Evolutionary conservation across 2,888 invertebrate species (phyloP).

Genomic region (Synergus gifuensis): DNA sequence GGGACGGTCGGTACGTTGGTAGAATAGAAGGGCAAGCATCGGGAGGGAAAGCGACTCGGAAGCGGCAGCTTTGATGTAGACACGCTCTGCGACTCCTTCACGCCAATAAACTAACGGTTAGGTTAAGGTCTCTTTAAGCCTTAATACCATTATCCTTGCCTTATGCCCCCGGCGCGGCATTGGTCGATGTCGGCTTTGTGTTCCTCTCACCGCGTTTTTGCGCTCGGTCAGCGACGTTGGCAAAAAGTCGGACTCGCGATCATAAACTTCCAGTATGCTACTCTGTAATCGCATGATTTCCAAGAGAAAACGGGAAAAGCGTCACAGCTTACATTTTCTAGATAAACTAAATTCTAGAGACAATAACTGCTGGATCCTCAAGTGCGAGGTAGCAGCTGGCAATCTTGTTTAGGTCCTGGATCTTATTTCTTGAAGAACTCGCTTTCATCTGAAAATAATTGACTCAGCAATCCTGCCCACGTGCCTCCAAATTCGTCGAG

Average conservation of each 20-base stretch:
- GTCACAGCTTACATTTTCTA: conserved; percentile 14
- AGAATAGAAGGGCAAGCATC: conserved; percentile 43
- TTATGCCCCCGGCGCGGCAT: conserved; percentile 53
- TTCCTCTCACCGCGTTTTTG: conserved; percentile 38
- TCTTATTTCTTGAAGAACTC: neutral
- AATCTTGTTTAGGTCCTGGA: no score
- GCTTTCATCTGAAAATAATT: neutral
- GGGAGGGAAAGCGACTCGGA: conserved; percentile 62
- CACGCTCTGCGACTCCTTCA: conserved; percentile 75
- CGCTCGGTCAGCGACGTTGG: conserved; percentile 27
- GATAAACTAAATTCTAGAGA: neutral
- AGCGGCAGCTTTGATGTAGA: conserved; percentile 75
- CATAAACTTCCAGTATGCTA: conserved; percentile 64
- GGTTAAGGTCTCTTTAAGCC: conserved; percentile 74
- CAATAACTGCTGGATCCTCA: neutral
- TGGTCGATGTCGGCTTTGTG: conserved; percentile 44
- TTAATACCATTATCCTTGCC: conserved; percentile 74
- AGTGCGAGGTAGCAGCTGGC: neutral
- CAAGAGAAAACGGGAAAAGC: conserved; percentile 41
- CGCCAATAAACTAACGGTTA: conserved; percentile 76
- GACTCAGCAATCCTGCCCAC: neutral
- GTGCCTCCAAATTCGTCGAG: neutral
- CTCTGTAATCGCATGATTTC: conserved; percentile 52
- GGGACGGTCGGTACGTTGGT: conserved; percentile 49
- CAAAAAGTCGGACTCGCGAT: conserved; percentile 21